Base-by-base conservation (phyloP, 2,797 vertebrate species). In the Halcyon leucocephala region DNA sequence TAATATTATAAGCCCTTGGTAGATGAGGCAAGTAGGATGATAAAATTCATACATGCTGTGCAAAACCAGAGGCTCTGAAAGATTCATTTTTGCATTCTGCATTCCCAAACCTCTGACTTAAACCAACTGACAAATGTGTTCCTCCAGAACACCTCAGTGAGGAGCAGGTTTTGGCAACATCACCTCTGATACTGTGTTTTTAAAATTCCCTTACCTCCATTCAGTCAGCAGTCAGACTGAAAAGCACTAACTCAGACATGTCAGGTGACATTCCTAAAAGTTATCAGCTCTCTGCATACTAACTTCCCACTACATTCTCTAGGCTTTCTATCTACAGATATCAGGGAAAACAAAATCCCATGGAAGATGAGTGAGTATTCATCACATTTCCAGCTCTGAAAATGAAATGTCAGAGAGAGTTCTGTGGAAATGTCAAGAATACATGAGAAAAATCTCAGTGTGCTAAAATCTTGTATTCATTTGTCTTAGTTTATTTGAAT, bases 391-490 rank as follows among this genome's bases (percentile, higher is more conserved):
- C 42, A 88, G 29, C 33, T 83, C 54, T 76, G 54, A 88, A 88
- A 93, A 91, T 37, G 28, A 93, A 90, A 95, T 55, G 26, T 93
- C 69, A 88, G n/a, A 67, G 15, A 10, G 2, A 69, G 24, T 81
- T 83, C 51, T 62, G 35, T 78, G 44, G 37, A 94, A 95, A 93
- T 72, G 61, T 58, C 72, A 94, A 83, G 72, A 97, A 61, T 2
- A 54, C 7, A 46, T 21, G 52, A 79, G 24, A 61, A 94, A 92
- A 69, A 39, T 14, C 61, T 89, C 39, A 14, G 6, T 48, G 16
- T 66, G 26, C n/a, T 76, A 66, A 87, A 49, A 78, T 39, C 11
- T 60, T 81, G 20, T 9, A 67, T 94, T 86, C 6, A 28, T 82
- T 90, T 80, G 3, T 54, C 57, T 78, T 58, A 71, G 15, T 70